Evolutionary conservation across 2,113 vertebrate species (phyloP), one percentile per base, ranked within the genome.

Genomic region (Rhabdornis inornatus): DNA sequence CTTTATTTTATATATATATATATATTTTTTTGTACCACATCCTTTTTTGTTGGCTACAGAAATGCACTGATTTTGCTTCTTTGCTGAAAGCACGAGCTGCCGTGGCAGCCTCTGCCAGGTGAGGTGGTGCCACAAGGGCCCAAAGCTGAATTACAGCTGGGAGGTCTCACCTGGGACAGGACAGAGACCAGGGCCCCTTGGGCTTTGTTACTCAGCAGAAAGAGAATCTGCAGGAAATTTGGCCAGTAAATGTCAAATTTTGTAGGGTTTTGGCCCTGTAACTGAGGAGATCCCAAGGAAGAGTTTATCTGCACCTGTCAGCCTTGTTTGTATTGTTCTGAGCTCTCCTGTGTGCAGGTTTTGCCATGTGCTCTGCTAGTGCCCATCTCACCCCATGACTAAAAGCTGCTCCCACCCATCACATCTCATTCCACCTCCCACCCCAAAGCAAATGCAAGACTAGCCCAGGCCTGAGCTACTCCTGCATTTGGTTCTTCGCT

Each of bases 11-110:
- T 76, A 22, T 76, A 23, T 57, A 40, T 71, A 33, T 78, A 20
- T 75, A 22, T n/a, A n/a, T 68, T 49, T 79, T 96, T 83, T 78
- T 81, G 96, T 96, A 90, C 95, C 91, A 96, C 97, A 96, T 97
- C 96, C 95, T 88, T 66, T 96, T 94, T 86, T 92, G 97, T 93
- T 98, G 97, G 96, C 97, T 96, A 95, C 96, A 97, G 96, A 97
- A 97, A 91, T 90, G 94, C 95, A 90, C 93, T 96, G 94, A 76
- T 92, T 94, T 94, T 66, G 91, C 96, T 94, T 96, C 94, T 97
- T 97, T 90, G 97, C 94, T 96, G 72, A 90, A 95, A 97, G 94
- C 95, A 87, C 81, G 57, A 96, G 80, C 83, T 94, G 42, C 96
- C 20, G 10, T 94, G 96, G 96, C 97, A 96, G 92, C 80, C 96